These are phyloP conservation scores for Aspiorhynchus laticeps DNA, from an alignment of 2,113 vertebrate genomes.

Conservation along the genomic window DNA sequence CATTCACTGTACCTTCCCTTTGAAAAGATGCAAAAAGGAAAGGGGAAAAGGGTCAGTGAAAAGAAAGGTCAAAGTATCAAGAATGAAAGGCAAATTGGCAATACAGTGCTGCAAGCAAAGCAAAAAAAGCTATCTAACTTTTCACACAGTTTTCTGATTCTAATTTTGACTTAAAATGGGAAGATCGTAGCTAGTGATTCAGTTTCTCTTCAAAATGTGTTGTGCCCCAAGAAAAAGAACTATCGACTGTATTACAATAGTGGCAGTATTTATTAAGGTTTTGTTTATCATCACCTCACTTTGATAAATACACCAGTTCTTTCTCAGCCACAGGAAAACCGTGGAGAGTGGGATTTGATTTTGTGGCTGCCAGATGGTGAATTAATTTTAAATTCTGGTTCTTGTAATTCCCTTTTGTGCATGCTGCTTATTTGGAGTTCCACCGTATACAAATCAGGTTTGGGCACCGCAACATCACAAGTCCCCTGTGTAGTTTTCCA, in stretches of 20 bases:
- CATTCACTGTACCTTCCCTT: neutral
- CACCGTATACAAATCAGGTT: conserved; percentile 26
- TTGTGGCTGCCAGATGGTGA: conserved; percentile 21
- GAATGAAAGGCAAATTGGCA: neutral
- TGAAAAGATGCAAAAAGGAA: neutral
- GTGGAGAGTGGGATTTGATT: conserved; percentile 14
- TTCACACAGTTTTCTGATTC: conserved; percentile 1
- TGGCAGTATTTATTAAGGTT: conserved; percentile 19
- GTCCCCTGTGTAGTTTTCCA: neutral
- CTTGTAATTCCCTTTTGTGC: conserved; percentile 33
- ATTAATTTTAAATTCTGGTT: conserved; percentile 32
- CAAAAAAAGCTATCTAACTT: neutral
- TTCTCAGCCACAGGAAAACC: conserved; percentile 21
- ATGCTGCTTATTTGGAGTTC: conserved; percentile 21
- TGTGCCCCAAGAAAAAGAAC: conserved; percentile 2
- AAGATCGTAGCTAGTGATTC: conserved; percentile 3
- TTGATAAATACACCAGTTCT: conserved; percentile 7
- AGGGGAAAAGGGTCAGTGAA: neutral
- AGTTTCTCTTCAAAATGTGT: neutral
- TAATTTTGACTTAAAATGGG: conserved; percentile 5
- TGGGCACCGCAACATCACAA: conserved; percentile 13
- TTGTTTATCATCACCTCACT: conserved; percentile 32
- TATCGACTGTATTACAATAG: neutral
- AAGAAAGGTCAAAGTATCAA: conserved; percentile 19
- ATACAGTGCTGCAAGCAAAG: neutral